Evolutionary conservation across 1,140 invertebrate genomes (phyloP), one percentile per base, ranked within the genome.

Genomic region (Pogonognathellus flavescens): DNA sequence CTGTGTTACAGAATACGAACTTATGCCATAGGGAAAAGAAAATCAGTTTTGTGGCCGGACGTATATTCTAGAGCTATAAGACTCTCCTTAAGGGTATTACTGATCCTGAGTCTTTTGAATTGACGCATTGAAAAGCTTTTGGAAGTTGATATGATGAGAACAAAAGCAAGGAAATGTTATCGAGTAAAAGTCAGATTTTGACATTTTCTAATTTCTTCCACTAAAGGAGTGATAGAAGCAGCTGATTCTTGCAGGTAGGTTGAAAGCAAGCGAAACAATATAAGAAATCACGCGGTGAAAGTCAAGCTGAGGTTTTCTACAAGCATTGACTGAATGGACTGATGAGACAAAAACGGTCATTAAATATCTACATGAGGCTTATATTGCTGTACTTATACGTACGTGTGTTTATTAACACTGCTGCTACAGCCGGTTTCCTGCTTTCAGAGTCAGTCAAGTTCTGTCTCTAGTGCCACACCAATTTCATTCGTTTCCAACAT

Each of bases 111-210:
- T 57, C 50, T 53, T 53, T 81, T 81, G 55, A 55, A 55, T 81
- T 81, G 50, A 52, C 80, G 70, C 70, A 76, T 76, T 60, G 41
- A 59, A 59, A 59, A 60, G 52, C 55, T 81, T 57, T 82, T 25
- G 18, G 7, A 18, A 16, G 55, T 18, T 49, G 50, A 49, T 66
- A 53, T n/a, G 80, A 53, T 31, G 82, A 84, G 86, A 85, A 86
- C 84, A 85, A 87, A 82, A 59, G 57, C 53, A 82, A 53, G 84
- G 81, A 86, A 88, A 87, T 87, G 86, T 85, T 87, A 86, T 82
- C 84, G 66, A 80, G 72, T 87, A 88, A 88, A 88, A 88, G 88
- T 88, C 88, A 88, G 72, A 86, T 82, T 86, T 87, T 88, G 88
- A 87, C 88, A 88, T 88, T 88, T 88, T 82, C 85, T 85, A 84